Evolutionary conservation across 2,797 vertebrate genomes (phyloP).

Genomic region (Chelonia mydas): DNA sequence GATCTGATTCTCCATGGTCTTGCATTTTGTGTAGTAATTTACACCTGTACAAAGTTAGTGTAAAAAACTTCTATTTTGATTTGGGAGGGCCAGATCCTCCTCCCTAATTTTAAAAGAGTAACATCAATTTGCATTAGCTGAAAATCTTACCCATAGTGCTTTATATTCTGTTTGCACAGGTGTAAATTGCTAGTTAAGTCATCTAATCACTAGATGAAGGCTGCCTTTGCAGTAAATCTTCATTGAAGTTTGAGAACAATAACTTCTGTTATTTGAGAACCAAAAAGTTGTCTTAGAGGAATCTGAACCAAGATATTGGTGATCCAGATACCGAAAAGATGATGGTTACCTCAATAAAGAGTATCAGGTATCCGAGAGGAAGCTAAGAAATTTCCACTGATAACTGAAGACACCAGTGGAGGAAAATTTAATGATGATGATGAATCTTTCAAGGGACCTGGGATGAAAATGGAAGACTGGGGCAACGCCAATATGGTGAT

Average conservation of each 20-base stretch:
- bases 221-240: not conserved
- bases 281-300: not conserved
- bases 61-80: not conserved
- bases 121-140: not conserved
- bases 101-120: not conserved
- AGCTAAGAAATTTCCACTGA: not conserved
- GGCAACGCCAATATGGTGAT: too few relatives aligned
- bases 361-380: not conserved
- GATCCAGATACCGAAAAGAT: not conserved
- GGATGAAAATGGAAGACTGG: not conserved
- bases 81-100: not conserved
- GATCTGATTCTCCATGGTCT: not conserved
- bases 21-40: not conserved
- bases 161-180: not conserved
- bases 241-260: not conserved
- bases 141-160: not conserved
- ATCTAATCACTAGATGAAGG: not conserved
- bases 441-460: not conserved
- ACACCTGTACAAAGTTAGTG: not conserved
- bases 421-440: not conserved
- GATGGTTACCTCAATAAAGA: not conserved
- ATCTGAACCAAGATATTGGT: not conserved
- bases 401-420: not conserved
- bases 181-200: not conserved
- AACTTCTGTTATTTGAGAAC: not conserved